Evolutionary conservation across 1,140 invertebrate genomes (phyloP).

Genomic region (Bombyx mori): DNA sequence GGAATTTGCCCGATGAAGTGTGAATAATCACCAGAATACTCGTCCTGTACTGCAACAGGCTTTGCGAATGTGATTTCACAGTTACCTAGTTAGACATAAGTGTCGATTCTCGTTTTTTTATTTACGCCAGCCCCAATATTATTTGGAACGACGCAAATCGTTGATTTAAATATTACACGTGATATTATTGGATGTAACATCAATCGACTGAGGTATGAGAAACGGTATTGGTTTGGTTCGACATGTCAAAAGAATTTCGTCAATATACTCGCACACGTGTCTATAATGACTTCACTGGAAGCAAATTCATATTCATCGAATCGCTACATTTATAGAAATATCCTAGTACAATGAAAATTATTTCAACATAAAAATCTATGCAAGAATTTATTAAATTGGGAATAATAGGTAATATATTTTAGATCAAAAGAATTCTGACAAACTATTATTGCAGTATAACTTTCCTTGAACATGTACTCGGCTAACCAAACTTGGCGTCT

Average conservation of each 20-base stretch:
- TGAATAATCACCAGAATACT: constrained; percentile 46
- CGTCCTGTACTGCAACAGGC: constrained; percentile 7
- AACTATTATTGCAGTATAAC: too few species aligned
- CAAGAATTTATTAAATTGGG: too few species aligned
- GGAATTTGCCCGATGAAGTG: constrained; percentile 10
- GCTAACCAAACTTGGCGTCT: too few species aligned
- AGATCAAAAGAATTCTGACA: too few species aligned
- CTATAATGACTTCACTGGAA: too few species aligned
- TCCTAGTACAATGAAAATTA: too few species aligned
- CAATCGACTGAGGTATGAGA: not conserved
- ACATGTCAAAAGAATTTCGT: too few species aligned
- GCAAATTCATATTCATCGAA: not conserved
- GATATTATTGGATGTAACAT: constrained; percentile 24
- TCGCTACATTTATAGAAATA: not conserved
- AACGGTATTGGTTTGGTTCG: not conserved
- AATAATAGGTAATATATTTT: too few species aligned
- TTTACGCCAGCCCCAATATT: constrained; percentile 12
- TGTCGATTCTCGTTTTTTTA: constrained; percentile 3
- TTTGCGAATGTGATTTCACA: constrained; percentile 43
- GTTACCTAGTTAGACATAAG: constrained; percentile 26
- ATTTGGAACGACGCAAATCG: constrained; percentile 23
- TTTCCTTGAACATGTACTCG: too few species aligned
- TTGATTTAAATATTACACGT: constrained; percentile 39
- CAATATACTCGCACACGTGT: too few species aligned
- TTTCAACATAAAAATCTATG: too few species aligned